Evolutionary conservation across 2,888 invertebrate species (phyloP), one percentile per base, ranked within the genome.

Genomic region (Drosophila trichaetosa): DNA sequence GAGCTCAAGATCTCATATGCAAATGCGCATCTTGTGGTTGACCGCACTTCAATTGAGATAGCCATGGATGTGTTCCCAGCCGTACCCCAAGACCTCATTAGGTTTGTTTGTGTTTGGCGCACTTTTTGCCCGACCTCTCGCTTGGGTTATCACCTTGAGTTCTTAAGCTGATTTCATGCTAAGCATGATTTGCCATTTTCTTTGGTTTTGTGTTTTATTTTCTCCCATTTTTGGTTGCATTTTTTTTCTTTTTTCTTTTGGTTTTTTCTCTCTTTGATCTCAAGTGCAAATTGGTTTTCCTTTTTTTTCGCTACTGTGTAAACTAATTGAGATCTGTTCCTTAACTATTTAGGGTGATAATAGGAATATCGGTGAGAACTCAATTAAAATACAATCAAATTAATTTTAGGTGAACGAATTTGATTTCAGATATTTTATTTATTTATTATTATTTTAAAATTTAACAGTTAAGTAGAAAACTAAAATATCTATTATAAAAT

Each of bases 91-190:
- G 57, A 69, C 68, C 79, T 84, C 87, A 89, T 86, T 89, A 89
- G 81, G 57, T 69, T 79, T 87, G 80, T 89, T 90, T 86, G 76
- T 53, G 69, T 77, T 79, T 80, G 87, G 82, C 84, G 83, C 85
- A 87, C 80, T 85, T 79, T 83, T 70, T 62, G 18, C 8, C 61
- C 69, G 67, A 80, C 75, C 87, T 73, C 56, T 78, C 58, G 52
- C 52, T 59, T 74, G 48, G 18, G 70, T 72, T 75, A 73, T 82
- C 83, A 80, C 73, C 86, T 83, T 83, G 82, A 82, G 76, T 69
- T 76, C 67, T 72, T 87, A 89, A 89, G 90, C 83, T 72, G 89
- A 90, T 89, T 89, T 90, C 87, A 90, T 76, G 86, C 76, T 60
- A 64, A 73, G 79, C 69, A 85, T 89, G 83, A 81, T 78, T 74